phyloP scores from a whole-genome alignment of 2,113 vertebrate genomes.

The Siniperca knerii region DNA sequence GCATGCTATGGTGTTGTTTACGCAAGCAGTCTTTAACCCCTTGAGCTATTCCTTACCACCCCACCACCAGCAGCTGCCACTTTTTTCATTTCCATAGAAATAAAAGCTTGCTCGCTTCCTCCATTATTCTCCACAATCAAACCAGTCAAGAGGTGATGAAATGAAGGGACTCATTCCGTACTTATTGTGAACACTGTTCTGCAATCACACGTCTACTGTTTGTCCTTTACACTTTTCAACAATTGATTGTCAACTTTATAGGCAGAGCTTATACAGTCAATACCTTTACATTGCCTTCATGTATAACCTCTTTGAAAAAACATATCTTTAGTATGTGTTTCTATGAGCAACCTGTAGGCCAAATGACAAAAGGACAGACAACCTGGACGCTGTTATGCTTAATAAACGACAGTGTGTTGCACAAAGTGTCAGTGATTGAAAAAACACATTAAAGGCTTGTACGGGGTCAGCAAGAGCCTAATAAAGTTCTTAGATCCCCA shows the following conservation, averaged over 20 bases:
- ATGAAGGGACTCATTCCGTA: slow-evolving; percentile 19
- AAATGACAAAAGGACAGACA: neutral
- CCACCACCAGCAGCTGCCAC: slow-evolving; percentile 42
- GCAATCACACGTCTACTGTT: slow-evolving; percentile 26
- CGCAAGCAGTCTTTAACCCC: slow-evolving; percentile 55
- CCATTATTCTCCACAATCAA: slow-evolving; percentile 20
- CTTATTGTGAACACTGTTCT: slow-evolving; percentile 20
- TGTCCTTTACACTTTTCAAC: neutral
- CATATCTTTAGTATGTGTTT: neutral
- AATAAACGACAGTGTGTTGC: neutral
- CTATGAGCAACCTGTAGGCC: neutral
- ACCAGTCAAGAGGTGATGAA: neutral
- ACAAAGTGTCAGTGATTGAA: neutral
- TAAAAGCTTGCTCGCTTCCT: slow-evolving; percentile 21
- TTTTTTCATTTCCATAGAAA: slow-evolving; percentile 18
- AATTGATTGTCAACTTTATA: neutral
- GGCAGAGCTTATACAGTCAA: neutral
- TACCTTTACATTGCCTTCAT: neutral
- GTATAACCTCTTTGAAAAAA: neutral
- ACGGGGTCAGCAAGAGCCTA: slow-evolving; percentile 30
- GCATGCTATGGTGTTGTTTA: slow-evolving; percentile 55
- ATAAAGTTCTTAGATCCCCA: slow-evolving; percentile 30
- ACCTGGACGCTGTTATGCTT: neutral
- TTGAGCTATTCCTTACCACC: slow-evolving; percentile 39
- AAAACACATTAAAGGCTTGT: slow-evolving; percentile 19